phyloP scores from a whole-genome alignment of 2,113 vertebrate genomes.

The Trematocara nigrifrons region DNA sequence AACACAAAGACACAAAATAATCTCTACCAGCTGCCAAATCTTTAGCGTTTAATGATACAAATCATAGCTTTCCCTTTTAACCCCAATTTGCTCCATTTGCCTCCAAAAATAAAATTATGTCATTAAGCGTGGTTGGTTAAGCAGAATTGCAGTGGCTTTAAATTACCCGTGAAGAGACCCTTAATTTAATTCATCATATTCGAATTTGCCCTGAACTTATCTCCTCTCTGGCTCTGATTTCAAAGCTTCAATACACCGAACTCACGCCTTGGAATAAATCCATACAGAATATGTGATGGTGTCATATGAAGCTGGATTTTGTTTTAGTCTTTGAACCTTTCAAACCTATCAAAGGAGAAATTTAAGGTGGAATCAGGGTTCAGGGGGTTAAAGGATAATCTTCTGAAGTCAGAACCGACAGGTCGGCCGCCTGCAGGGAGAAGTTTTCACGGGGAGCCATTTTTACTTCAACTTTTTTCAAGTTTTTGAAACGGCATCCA shows the following conservation, averaged over 20 bases:
- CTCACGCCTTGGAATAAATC: not conserved
- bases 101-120: not conserved
- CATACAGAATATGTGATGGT: not conserved
- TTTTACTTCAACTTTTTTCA: not conserved
- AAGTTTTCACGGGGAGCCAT: not conserved
- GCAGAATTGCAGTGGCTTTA: not conserved
- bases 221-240: not conserved
- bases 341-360: slow-evolving; percentile 7
- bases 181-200: not conserved
- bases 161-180: slow-evolving; percentile 2
- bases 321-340: slow-evolving; percentile 1
- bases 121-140: not conserved
- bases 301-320: not conserved
- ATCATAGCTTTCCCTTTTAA: not conserved
- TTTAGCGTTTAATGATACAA: not conserved
- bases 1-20: not conserved
- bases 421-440: not conserved
- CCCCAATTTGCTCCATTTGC: not conserved
- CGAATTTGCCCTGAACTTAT: not conserved
- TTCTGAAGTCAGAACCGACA: slow-evolving; percentile 6
- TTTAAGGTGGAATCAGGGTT: slow-evolving; percentile 14
- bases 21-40: not conserved
- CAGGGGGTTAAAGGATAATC: slow-evolving; percentile 35
- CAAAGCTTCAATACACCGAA: not conserved
- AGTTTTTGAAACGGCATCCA: not conserved